phyloP scores from a whole-genome alignment of 1,140 invertebrate species.

The Caenorhabditis latens region DNA sequence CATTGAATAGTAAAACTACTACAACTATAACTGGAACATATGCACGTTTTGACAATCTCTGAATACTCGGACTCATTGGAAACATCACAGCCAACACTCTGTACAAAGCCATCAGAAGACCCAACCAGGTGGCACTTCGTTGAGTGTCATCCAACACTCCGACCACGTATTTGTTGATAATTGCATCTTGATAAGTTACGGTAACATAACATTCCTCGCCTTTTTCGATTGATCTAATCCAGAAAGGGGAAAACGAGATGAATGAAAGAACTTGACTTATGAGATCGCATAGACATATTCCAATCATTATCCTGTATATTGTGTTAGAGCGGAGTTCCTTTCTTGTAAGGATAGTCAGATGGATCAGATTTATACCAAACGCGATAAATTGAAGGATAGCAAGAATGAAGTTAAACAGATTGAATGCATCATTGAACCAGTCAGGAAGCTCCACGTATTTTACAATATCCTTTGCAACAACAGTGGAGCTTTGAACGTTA shows the following conservation, averaged over 20 bases:
- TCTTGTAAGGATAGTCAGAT: not conserved
- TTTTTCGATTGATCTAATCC: not conserved
- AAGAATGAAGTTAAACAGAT: not conserved
- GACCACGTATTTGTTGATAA: not conserved
- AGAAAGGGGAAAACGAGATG: conserved; percentile 8
- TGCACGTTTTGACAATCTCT: not conserved
- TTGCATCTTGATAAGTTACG: not conserved
- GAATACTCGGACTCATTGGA: not conserved
- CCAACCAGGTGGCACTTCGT: not conserved
- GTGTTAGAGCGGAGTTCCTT: not conserved
- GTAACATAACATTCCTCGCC: conserved; percentile 28
- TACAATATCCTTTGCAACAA: not conserved
- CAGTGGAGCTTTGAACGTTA: not conserved
- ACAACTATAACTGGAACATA: not conserved
- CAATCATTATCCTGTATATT: not conserved
- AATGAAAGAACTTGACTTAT: not conserved
- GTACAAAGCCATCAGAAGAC: not conserved
- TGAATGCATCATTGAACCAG: conserved; percentile 17
- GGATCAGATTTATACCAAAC: not conserved
- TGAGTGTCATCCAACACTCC: not conserved
- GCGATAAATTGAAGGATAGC: not conserved
- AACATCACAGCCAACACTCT: conserved; percentile 10
- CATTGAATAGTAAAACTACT: not conserved
- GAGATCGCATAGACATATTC: not conserved
- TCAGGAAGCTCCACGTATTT: not conserved